phyloP scores from a whole-genome alignment of 2,797 vertebrate genomes.

The Scleropages formosus region DNA sequence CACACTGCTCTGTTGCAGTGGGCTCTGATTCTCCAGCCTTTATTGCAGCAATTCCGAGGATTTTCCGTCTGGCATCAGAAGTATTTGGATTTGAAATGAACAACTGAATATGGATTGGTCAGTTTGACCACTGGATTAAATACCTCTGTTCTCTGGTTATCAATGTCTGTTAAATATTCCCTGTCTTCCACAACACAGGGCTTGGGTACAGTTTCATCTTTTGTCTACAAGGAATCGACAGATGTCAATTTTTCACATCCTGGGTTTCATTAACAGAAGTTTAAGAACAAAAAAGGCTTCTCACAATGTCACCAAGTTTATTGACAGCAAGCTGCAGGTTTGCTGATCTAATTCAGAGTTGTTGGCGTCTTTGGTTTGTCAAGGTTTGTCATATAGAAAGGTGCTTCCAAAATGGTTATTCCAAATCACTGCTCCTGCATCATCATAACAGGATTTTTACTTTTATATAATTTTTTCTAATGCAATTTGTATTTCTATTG shows the following conservation, averaged over 20 bases:
- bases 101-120: too few species aligned
- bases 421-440: too few species aligned
- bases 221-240: not conserved
- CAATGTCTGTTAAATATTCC: too few species aligned
- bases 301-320: not conserved
- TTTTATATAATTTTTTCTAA: not conserved
- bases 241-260: not conserved
- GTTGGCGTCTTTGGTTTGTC: not conserved
- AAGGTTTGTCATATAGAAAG: not conserved
- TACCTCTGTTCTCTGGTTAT: too few species aligned
- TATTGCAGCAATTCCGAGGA: not conserved
- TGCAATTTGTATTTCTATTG: not conserved
- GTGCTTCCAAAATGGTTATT: not conserved
- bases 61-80: not conserved
- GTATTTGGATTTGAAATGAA: not conserved
- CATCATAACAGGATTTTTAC: too few species aligned
- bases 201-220: not conserved
- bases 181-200: too few species aligned
- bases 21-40: slow-evolving; percentile 7
- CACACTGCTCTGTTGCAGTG: not conserved
- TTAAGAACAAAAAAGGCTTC: not conserved
- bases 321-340: not conserved
- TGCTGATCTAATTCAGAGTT: not conserved
- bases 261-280: too few species aligned
- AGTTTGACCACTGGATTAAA: too few species aligned